Evolutionary conservation across 2,888 invertebrate genomes (phyloP), one percentile per base, ranked within the genome.

Genomic region (Dilophus febrilis): DNA sequence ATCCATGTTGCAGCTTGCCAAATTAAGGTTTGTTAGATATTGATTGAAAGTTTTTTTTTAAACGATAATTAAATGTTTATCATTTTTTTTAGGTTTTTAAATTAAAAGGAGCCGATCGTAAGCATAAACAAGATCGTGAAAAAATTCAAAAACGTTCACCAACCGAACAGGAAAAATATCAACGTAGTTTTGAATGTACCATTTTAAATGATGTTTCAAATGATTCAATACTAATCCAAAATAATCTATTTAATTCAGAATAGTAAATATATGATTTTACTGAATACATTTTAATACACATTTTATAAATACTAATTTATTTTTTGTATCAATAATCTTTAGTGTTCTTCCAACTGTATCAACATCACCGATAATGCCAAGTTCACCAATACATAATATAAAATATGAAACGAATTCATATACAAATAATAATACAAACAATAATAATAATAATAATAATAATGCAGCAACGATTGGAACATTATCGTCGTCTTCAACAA

Each of bases 61-160:
- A 19, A 19, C 3, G 13, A 37, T 40, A 37, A 27, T 30, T 26
- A n/a, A 37, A 30, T 40, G 10, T 30, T 41, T 26, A 4, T 34
- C 32, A 22, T 30, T 37, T 30, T 40, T 27, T 35, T 37, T 44
- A 73, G 73, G 73, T 82, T 31, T 83, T 85, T 57, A 80, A 92
- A 65, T 67, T 94, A 43, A 95, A 95, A 60, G 94, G 95, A 3
- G 95, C 94, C 0, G 94, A 95, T 59, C 71, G 95, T 37, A 95
- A 95, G 55, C 92, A 94, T 59, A 94, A 95, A 57, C 94, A 94
- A 54, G 95, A 95, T 61, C 68, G 88, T 2, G 94, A 94, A 59
- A 94, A 92, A 61, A 86, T 95, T 52, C 74, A 84, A 60, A 81
- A 90, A 44, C 69, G 87, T 38, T 82, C 88, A 4, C 67, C 75